Evolutionary conservation across 1,140 invertebrate species (phyloP), one percentile per base, ranked within the genome.

Genomic region (Neoseiulus cucumeris): DNA sequence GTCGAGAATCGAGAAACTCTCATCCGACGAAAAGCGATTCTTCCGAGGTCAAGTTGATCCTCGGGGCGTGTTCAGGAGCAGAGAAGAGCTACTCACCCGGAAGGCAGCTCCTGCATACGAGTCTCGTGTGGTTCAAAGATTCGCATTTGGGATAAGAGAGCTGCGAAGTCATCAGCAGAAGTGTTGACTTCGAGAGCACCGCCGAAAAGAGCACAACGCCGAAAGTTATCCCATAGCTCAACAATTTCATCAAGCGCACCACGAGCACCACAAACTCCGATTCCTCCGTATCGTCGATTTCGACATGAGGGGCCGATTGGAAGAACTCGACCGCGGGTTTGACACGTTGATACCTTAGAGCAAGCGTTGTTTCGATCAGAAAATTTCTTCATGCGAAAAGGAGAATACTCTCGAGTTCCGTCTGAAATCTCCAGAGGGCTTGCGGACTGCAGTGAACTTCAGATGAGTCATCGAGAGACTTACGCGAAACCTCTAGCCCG

Each of bases 291-390:
- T 72, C 87, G 68, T 86, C 87, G 74, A 91, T 87, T 72, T 84
- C 82, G 74, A 89, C 89, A 66, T 84, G 84, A 7, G 89, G 89
- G 64, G 89, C 85, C 75, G 89, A 85, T 72, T 89, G 79, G 78
- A 94, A 94, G 17, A 92, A 88, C 80, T 94, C 90, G 14, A 25
- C 51, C 51, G 33, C 51, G n/a, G 33, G 33, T 39, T 39, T 39
- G 33, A 39, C 33, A 9, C 33, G 4, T 39, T 39, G 33, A 9
- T 39, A 39, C 33, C 33, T 39, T 39, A 9, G 9, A 39, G 4
- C 33, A 9, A 39, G n/a, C n/a, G n/a, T n/a, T n/a, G n/a, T n/a
- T n/a, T n/a, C n/a, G n/a, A n/a, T n/a, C n/a, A n/a, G n/a, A 39
- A 9, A 39, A 39, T 39, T 39, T 4, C 4, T 6, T 9, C 4